These are phyloP conservation scores for Amiota communis DNA, from an alignment of 2,888 invertebrate species.

Conservation along the genomic window DNA sequence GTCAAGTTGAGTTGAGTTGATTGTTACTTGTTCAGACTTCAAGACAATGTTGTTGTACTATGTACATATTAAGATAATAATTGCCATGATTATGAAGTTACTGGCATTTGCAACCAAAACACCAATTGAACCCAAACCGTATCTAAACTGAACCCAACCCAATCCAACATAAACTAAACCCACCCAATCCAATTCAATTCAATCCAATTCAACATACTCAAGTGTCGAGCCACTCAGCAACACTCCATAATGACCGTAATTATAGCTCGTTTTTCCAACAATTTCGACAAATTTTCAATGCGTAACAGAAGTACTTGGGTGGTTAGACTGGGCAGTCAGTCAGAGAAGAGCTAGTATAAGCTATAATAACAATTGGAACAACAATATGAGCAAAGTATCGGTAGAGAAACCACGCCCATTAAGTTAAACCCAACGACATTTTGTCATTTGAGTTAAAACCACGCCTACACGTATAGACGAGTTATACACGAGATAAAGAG, in stretches of 20 bases:
- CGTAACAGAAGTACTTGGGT: slow-evolving; percentile 21
- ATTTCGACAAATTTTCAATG: slow-evolving; percentile 64
- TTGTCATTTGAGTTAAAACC: slow-evolving; percentile 10
- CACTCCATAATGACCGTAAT: slow-evolving; percentile 72
- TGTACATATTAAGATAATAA: neutral
- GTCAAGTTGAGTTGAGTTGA: neutral
- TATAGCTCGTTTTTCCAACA: slow-evolving; percentile 72
- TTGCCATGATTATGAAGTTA: slow-evolving; percentile 57
- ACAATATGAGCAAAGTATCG: no score
- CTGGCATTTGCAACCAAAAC: neutral
- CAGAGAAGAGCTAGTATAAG: no score
- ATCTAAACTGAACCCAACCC: neutral
- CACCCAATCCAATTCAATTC: neutral
- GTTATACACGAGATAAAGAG: neutral
- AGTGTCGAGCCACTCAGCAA: slow-evolving; percentile 58
- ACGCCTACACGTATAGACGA: slow-evolving; percentile 31
- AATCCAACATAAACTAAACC: neutral
- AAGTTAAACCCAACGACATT: slow-evolving; percentile 26
- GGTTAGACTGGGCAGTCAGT: no score
- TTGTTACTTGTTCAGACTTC: no score
- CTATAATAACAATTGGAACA: no score
- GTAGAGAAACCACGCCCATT: slow-evolving; percentile 35
- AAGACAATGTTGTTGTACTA: no score
- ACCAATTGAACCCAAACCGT: neutral
- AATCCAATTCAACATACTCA: slow-evolving; percentile 4